Evolutionary conservation across 64 coral and sea anemone genomes (phyloP), one percentile per base, ranked within the genome.

Genomic region (Pachyseris speciosa): DNA sequence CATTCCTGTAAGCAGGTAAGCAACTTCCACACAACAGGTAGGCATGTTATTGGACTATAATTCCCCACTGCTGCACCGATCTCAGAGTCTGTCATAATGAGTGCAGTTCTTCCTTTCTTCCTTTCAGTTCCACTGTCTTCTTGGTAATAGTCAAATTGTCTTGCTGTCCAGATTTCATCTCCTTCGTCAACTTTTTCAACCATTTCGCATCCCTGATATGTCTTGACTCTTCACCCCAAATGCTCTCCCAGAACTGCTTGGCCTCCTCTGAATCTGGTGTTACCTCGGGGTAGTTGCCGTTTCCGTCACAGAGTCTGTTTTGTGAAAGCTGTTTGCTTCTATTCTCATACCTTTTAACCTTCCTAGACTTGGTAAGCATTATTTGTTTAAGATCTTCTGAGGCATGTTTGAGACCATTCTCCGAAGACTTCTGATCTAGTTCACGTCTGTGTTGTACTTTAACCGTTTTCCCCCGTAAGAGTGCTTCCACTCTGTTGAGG

Each of bases 1-100:
- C 7, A 70, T 53, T 33, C 88, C 64, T 10, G 75, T 80, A 3
- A 90, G 38, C 30, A 80, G 16, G n/a, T n/a, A n/a, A n/a, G n/a
- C n/a, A n/a, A n/a, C 80, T 90, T 91, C 87, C 87, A 80, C 36
- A 90, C 67, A 17, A 83, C 32, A 37, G 61, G 88, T 17, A 83
- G 41, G 50, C 76, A n/a, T n/a, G n/a, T n/a, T n/a, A n/a, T n/a
- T n/a, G n/a, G n/a, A n/a, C n/a, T n/a, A n/a, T n/a, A n/a, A 80
- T 91, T 83, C 4, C 7, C 24, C 2, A 27, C 75, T 17, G 25
- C 75, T 69, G 42, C 36, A 49, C 75, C 76, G 73, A 72, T 83
- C 25, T 25, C n/a, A 9, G n/a, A 4, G 36, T 84, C 76, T 19
- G n/a, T 91, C 37, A 48, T 38, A 9, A 61, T 50, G 19, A 90